Conservation (phyloP, 2,888 invertebrate genomes). For the Pristionchus exspectatus region DNA sequence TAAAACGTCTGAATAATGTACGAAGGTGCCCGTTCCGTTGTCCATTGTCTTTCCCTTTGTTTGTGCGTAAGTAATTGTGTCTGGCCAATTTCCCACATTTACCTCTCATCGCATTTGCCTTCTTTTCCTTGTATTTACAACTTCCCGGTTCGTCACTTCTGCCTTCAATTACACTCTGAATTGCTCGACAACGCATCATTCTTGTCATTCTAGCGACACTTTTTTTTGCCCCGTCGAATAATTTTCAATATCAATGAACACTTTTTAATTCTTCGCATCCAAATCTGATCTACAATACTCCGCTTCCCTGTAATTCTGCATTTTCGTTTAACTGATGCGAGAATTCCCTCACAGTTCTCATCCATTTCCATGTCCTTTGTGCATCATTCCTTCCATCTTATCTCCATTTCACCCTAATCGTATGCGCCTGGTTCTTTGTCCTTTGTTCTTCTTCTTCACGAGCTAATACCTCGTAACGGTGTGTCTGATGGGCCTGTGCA, state of each 20-base stretch:
- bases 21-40: not conserved
- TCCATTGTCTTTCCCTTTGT: constrained; percentile 9
- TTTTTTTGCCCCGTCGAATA: not conserved
- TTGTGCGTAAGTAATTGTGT: not conserved
- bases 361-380: too few relatives aligned
- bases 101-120: constrained; percentile 22
- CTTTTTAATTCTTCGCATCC: not conserved
- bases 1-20: not conserved
- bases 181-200: not conserved
- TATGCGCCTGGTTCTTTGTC: not conserved
- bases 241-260: not conserved
- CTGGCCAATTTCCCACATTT: not conserved
- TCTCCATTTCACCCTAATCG: not conserved
- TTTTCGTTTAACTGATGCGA: not conserved
- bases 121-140: not conserved
- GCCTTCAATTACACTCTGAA: not conserved
- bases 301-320: not conserved
- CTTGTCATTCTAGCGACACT: not conserved
- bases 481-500: constrained; percentile 6
- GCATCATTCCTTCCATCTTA: not conserved
- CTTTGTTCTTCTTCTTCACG: not conserved
- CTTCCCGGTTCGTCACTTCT: constrained; percentile 9
- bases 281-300: not conserved
- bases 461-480: not conserved
- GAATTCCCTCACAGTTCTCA: not conserved